A percentile compares a stretch with the other conserved stretches of the same genome.
Conservation (phyloP, 1,140 invertebrate species). For the Cataglyphis hispanica region DNA sequence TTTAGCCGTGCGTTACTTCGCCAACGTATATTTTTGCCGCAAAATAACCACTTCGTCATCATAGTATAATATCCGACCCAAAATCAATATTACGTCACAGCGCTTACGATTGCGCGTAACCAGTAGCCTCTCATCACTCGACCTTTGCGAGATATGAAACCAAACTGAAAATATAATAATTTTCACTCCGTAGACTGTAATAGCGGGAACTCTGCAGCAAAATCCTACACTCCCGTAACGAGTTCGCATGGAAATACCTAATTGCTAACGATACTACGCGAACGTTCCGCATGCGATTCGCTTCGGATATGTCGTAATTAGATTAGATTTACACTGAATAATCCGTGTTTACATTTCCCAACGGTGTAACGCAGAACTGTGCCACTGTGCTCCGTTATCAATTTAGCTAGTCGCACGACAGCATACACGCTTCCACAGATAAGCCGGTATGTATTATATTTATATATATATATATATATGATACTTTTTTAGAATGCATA, state of each 20-base stretch:
- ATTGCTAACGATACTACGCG: slow-evolving; percentile 47
- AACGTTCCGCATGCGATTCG: neutral
- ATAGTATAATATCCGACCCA: neutral
- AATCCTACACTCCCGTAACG: slow-evolving; percentile 36
- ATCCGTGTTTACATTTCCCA: slow-evolving; percentile 58
- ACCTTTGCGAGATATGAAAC: neutral
- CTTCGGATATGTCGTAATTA: slow-evolving; percentile 45
- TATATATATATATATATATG: too few species aligned
- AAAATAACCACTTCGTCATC: neutral
- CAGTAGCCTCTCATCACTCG: slow-evolving; percentile 14
- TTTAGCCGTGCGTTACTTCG: neutral
- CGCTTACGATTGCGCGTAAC: neutral
- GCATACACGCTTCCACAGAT: slow-evolving; percentile 6
- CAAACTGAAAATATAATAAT: slow-evolving; percentile 46
- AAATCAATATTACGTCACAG: neutral
- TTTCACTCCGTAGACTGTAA: slow-evolving; percentile 10
- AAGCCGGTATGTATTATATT: slow-evolving; percentile 9
- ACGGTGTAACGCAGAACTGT: slow-evolving; percentile 40
- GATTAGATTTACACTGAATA: slow-evolving; percentile 58
- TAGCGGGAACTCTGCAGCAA: neutral
- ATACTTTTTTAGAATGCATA: slow-evolving; percentile 15
- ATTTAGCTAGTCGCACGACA: slow-evolving; percentile 33
- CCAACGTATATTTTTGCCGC: neutral
- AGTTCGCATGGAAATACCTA: slow-evolving; percentile 42
- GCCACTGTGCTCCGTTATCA: slow-evolving; percentile 49